These are phyloP conservation scores for Anagrus nilaparvatae DNA, from an alignment of 1,140 invertebrate species.

Conservation along the genomic window DNA sequence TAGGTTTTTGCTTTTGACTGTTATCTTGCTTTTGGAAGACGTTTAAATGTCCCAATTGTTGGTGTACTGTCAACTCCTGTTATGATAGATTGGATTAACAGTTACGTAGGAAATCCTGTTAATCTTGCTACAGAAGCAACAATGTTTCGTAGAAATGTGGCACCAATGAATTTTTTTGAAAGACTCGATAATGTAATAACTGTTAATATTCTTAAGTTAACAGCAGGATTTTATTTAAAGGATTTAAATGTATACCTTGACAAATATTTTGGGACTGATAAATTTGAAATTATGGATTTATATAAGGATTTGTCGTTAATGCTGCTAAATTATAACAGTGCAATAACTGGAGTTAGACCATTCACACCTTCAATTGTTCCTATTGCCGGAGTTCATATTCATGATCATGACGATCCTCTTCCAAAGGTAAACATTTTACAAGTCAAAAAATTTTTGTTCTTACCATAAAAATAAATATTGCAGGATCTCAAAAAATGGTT, in stretches of 20 bases:
- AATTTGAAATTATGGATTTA: no score
- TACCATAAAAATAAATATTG: no score
- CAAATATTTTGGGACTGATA: no score
- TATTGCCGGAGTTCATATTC: slow-evolving; percentile 38
- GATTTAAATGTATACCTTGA: no score
- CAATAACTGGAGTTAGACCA: slow-evolving; percentile 27
- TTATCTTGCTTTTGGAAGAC: slow-evolving; percentile 8
- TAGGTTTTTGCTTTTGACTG: slow-evolving; percentile 5
- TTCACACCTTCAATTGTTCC: slow-evolving; percentile 32
- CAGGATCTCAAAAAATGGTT: slow-evolving; percentile 57
- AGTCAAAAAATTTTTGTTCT: no score
- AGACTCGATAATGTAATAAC: slow-evolving; percentile 13
- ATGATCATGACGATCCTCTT: no score
- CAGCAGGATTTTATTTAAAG: no score
- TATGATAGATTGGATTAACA: slow-evolving; percentile 4
- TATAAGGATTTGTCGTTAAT: no score
- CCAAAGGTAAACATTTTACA: no score
- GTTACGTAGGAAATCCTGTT: not conserved
- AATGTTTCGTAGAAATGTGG: slow-evolving; percentile 1
- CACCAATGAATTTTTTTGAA: slow-evolving; percentile 10
- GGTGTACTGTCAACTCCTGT: slow-evolving; percentile 5
- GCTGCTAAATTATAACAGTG: no score
- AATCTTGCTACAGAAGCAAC: slow-evolving; percentile 9
- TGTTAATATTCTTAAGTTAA: no score
- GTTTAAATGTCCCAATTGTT: slow-evolving; percentile 12